These are phyloP conservation scores for Parapsyche elsis DNA, from an alignment of 1,140 invertebrate genomes.

Conservation along the genomic window DNA sequence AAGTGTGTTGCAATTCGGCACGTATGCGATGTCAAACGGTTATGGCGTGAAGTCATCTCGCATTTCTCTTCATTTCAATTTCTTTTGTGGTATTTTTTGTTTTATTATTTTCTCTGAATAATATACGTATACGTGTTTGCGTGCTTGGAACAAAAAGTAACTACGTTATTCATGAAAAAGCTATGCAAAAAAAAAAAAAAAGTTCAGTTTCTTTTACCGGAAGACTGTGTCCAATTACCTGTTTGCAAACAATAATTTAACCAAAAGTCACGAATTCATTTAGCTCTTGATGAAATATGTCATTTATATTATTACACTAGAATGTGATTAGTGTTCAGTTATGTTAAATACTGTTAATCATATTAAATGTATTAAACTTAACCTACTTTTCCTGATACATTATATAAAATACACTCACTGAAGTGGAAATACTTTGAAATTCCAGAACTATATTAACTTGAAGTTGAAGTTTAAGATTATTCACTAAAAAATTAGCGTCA, in stretches of 20 bases:
- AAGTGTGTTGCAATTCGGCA: slow-evolving; percentile 12
- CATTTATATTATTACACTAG: too few relatives aligned
- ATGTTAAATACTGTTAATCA: too few relatives aligned
- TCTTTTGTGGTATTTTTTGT: neutral
- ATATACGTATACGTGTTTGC: slow-evolving; percentile 11
- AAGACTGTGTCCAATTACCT: neutral
- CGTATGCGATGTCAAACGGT: slow-evolving; percentile 4
- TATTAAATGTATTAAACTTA: too few relatives aligned
- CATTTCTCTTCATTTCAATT: slow-evolving; percentile 43
- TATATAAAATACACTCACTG: too few relatives aligned
- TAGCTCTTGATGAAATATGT: too few relatives aligned
- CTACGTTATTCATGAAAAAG: neutral
- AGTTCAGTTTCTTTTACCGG: neutral
- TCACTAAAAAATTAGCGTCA: too few relatives aligned
- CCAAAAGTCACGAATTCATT: too few relatives aligned
- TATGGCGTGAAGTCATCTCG: slow-evolving; percentile 15
- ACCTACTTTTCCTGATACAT: too few relatives aligned
- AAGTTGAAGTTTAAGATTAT: too few relatives aligned
- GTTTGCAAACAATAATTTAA: neutral
- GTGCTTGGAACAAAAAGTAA: neutral
- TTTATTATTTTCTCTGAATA: neutral
- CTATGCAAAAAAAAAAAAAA: slow-evolving; percentile 21
- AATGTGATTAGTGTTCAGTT: too few relatives aligned
- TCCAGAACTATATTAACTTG: too few relatives aligned
- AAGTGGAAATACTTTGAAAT: too few relatives aligned